phyloP scores from a whole-genome alignment of 2,113 vertebrate species.

The Leucopsar rothschildi region DNA sequence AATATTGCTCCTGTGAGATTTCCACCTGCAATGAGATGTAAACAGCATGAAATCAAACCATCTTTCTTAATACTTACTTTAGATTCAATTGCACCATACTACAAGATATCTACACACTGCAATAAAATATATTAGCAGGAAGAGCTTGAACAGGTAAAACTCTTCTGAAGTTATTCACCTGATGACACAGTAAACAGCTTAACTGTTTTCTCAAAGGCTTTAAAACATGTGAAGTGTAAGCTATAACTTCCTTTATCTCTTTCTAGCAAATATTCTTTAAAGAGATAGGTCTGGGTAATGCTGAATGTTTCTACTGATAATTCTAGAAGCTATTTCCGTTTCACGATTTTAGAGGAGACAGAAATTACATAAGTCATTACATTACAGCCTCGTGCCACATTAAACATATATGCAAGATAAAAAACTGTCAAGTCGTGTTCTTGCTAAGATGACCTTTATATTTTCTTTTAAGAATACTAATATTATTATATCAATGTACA shows the following conservation, averaged over 20 bases:
- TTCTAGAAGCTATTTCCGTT: background rate
- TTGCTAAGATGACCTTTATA: background rate
- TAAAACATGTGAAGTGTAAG: background rate
- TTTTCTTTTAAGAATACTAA: background rate
- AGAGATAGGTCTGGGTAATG: background rate
- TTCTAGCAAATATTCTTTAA: background rate
- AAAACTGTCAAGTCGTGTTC: background rate
- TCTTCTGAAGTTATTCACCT: background rate
- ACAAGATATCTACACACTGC: background rate
- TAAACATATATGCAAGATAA: background rate
- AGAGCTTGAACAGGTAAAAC: background rate
- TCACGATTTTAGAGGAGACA: background rate
- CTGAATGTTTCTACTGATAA: background rate
- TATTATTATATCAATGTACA: background rate
- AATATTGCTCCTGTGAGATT: conserved; percentile 87
- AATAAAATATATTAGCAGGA: background rate
- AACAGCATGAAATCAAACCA: conserved; percentile 1
- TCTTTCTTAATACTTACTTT: background rate
- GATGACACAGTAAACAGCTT: background rate
- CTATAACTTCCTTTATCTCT: background rate
- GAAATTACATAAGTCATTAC: background rate
- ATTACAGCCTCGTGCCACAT: fast-evolving
- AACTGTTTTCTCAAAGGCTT: background rate
- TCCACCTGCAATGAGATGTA: conserved; percentile 77
- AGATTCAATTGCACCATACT: background rate